Evolutionary conservation across 2,113 vertebrate genomes (phyloP).

Genomic region (Pseudopodoces humilis): DNA sequence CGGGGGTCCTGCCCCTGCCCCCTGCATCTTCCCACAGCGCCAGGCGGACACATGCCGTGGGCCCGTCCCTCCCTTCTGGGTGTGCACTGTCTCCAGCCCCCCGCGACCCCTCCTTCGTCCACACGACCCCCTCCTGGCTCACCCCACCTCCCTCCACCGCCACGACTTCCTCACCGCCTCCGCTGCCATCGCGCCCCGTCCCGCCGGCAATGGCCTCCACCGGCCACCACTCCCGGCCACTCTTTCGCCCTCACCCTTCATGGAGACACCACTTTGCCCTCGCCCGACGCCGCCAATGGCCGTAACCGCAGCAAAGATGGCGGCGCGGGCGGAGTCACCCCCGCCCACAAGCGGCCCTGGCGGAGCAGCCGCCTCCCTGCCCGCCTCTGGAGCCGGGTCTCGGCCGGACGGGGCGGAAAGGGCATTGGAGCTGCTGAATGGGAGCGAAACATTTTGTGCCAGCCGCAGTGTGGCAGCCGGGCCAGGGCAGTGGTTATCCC

Average conservation of each 20-base stretch:
- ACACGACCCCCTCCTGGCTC: background rate
- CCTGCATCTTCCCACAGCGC: background rate
- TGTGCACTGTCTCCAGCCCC: background rate
- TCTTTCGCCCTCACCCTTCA: slow-evolving; percentile 12
- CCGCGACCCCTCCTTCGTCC: rapidly evolving
- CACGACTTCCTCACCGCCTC: too few species aligned
- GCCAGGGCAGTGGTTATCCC: too few species aligned
- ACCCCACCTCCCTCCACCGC: too few species aligned
- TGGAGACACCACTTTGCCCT: background rate
- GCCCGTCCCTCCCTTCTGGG: background rate
- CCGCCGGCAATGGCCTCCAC: rapidly evolving
- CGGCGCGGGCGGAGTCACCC: background rate
- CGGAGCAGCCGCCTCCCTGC: background rate
- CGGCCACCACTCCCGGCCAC: background rate
- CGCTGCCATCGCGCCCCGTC: too few species aligned
- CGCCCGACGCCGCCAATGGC: too few species aligned
- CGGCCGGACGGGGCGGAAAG: too few species aligned
- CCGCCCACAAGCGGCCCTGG: background rate
- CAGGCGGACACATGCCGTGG: background rate
- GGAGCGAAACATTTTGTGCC: background rate
- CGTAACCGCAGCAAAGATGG: background rate
- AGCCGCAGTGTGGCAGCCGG: background rate
- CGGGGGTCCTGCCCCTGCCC: background rate
- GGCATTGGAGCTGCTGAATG: background rate
- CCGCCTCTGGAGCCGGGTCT: background rate